A percentile compares a stretch with the other conserved stretches of the same genome.
These are phyloP conservation scores for Drosophila sproati DNA, from an alignment of 1,140 invertebrate species.

Conservation along the genomic window DNA sequence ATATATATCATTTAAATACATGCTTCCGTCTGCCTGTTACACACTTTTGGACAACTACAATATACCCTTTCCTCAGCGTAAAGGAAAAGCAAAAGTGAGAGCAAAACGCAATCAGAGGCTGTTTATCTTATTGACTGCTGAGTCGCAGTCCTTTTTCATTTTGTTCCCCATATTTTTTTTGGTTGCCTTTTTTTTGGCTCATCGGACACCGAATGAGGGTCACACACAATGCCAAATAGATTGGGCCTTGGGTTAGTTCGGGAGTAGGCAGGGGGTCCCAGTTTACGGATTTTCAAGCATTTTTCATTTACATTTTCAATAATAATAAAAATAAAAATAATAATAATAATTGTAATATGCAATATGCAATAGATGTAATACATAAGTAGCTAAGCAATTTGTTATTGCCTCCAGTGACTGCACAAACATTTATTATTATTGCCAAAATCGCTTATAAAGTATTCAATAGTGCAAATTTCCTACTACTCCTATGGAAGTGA, in stretches of 20 bases:
- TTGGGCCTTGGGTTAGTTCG: conserved; percentile 13
- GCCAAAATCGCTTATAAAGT: conserved; percentile 52
- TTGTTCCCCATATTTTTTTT: conserved; percentile 10
- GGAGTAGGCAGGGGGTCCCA: too few species aligned
- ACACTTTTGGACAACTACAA: too few species aligned
- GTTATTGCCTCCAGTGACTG: conserved; percentile 33
- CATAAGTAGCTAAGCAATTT: conserved; percentile 37
- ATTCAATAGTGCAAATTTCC: conserved; percentile 53
- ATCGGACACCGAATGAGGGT: conserved; percentile 39
- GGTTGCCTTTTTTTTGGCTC: conserved; percentile 24
- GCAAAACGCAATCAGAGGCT: conserved; percentile 54
- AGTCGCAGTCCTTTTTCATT: conserved; percentile 25
- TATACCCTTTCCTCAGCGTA: too few species aligned
- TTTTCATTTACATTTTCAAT: conserved; percentile 44
- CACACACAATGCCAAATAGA: conserved; percentile 28
- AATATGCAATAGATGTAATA: conserved; percentile 19
- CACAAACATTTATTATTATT: conserved; percentile 54
- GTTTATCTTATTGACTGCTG: conserved; percentile 56
- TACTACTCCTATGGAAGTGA: neutral
- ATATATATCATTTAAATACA: too few species aligned
- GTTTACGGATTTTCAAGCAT: conserved; percentile 25
- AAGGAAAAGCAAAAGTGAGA: conserved; percentile 10
- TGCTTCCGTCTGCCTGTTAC: too few species aligned
- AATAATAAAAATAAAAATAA: conserved; percentile 34
- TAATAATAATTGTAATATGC: conserved; percentile 24